phyloP scores from a whole-genome alignment of 2,113 vertebrate species.

The Phocoena phocoena region DNA sequence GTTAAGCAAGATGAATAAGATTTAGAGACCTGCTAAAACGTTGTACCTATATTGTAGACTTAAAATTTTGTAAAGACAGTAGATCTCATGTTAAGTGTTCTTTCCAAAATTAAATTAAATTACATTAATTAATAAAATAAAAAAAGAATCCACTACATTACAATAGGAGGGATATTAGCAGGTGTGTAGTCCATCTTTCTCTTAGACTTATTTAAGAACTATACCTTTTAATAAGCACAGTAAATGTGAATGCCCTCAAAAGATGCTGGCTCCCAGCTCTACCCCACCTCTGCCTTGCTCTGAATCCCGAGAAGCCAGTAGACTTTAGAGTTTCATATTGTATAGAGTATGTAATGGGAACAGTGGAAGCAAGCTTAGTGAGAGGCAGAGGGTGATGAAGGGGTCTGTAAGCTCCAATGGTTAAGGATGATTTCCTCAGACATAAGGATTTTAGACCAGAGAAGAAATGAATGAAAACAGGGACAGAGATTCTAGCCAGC shows the following conservation, averaged over 20 bases:
- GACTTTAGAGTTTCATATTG: neutral
- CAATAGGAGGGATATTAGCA: no score
- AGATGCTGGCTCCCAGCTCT: neutral
- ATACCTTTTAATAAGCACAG: neutral
- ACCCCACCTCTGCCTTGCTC: no score
- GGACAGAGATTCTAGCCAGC: conserved; percentile 83
- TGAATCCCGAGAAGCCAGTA: no score
- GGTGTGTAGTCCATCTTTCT: neutral
- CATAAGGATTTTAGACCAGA: neutral
- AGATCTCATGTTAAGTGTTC: neutral
- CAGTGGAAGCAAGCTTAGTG: no score
- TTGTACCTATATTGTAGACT: no score
- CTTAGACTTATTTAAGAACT: neutral
- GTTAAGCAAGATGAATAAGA: neutral
- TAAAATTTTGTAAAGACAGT: no score
- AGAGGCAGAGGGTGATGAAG: no score
- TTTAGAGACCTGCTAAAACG: neutral
- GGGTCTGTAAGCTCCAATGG: no score
- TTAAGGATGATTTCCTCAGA: no score
- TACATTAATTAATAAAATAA: neutral
- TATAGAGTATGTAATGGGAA: neutral
- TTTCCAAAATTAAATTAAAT: neutral
- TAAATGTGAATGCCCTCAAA: neutral
- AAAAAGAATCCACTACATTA: neutral
- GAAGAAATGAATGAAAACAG: no score